These are phyloP conservation scores for Nyctibius bracteatus DNA, from an alignment of 2,113 vertebrate species.

Conservation along the genomic window DNA sequence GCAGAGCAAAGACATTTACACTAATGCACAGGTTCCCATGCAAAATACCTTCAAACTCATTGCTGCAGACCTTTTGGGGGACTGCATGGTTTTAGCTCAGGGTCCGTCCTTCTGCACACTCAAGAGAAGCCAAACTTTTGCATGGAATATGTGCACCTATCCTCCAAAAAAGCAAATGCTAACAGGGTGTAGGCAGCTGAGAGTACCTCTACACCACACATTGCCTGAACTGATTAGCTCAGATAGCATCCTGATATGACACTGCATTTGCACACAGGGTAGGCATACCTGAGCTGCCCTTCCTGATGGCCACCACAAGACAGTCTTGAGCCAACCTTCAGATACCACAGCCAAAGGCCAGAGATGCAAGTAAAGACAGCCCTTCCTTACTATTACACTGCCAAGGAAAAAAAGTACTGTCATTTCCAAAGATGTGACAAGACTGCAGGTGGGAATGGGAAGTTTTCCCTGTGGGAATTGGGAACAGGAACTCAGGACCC, in stretches of 20 bases:
- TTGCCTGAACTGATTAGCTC: background rate
- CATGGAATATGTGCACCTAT: background rate
- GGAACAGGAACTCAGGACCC: background rate
- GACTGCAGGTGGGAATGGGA: background rate
- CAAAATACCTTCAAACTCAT: background rate
- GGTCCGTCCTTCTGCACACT: background rate
- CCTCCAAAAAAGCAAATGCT: background rate
- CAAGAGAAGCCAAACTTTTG: background rate
- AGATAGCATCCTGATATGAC: rapidly evolving
- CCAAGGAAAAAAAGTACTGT: background rate
- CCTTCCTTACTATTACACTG: background rate
- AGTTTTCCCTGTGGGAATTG: background rate
- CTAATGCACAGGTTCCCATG: background rate
- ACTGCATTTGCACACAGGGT: rapidly evolving
- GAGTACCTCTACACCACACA: background rate
- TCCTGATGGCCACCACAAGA: background rate
- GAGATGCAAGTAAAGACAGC: background rate
- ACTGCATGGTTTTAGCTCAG: background rate
- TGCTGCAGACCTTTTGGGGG: background rate
- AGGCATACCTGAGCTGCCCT: background rate
- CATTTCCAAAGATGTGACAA: background rate
- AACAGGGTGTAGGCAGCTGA: background rate
- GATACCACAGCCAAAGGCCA: background rate
- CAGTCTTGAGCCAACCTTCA: background rate
- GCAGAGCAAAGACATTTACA: background rate